Conservation (phyloP, 2,888 invertebrate genomes). For the Caenorhabditis drosophilae region DNA sequence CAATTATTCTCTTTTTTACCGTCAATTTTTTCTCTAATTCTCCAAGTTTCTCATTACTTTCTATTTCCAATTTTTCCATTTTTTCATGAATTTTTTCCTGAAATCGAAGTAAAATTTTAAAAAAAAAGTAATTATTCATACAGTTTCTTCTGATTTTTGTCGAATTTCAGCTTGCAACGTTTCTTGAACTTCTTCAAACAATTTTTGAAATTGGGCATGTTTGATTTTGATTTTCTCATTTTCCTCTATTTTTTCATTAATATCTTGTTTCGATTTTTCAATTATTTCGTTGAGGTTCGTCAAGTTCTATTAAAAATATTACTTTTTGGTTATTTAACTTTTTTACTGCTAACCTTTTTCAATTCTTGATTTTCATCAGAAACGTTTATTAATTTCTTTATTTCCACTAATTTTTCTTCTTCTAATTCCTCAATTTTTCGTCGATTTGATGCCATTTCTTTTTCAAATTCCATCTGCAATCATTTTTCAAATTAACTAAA, state of each 20-base stretch:
- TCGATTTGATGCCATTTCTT: constrained; percentile 33
- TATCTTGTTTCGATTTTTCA: constrained; percentile 11
- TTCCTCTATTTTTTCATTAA: constrained; percentile 8
- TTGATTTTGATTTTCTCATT: constrained; percentile 12
- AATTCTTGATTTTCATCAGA: not conserved
- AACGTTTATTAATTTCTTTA: constrained; percentile 14
- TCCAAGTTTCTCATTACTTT: constrained; percentile 11
- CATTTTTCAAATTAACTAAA: not conserved
- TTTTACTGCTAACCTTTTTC: not conserved
- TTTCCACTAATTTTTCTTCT: constrained; percentile 31
- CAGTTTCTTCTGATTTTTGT: constrained; percentile 16
- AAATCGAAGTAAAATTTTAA: too few relatives aligned
- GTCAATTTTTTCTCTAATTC: constrained; percentile 27
- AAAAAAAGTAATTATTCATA: too few relatives aligned
- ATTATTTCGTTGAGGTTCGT: not conserved
- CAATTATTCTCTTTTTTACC: constrained; percentile 21
- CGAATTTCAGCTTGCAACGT: constrained; percentile 19
- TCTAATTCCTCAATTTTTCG: constrained; percentile 34
- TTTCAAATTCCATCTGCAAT: constrained; percentile 29
- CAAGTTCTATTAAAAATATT: too few relatives aligned
- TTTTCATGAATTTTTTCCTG: constrained; percentile 24
- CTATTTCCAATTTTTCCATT: constrained; percentile 13
- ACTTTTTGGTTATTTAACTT: too few relatives aligned
- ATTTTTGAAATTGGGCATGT: constrained; percentile 22
- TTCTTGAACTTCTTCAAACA: constrained; percentile 34